A percentile compares a stretch with the other conserved stretches of the same genome.
Evolutionary conservation across 1,140 invertebrate genomes (phyloP).

Genomic region (Dinoponera quadriceps): DNA sequence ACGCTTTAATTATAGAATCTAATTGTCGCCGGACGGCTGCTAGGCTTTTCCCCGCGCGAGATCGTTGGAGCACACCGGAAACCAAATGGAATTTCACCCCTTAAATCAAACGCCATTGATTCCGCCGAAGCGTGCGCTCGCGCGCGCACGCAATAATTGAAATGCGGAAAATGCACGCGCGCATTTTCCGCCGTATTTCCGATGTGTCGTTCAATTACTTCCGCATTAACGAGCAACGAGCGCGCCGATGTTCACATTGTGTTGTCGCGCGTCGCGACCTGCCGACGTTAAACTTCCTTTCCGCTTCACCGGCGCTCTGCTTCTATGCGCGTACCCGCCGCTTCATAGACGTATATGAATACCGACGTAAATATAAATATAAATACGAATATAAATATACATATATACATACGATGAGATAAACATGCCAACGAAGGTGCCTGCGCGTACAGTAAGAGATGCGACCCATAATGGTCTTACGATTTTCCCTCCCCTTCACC

Average conservation of each 20-base stretch:
- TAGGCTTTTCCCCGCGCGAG: constrained; percentile 25
- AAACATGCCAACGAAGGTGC: constrained; percentile 74
- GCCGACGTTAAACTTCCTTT: neutral
- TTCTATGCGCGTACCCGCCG: constrained; percentile 28
- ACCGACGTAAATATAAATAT: constrained; percentile 36
- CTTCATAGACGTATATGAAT: constrained; percentile 14
- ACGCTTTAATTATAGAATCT: constrained; percentile 67
- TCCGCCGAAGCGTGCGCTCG: neutral
- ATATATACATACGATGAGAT: constrained; percentile 63
- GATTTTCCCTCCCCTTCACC: neutral
- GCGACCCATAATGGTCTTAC: constrained; percentile 60
- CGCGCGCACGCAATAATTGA: constrained; percentile 9
- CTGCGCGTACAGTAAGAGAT: constrained; percentile 70
- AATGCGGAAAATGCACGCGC: constrained; percentile 38
- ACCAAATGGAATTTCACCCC: constrained; percentile 55
- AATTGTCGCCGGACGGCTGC: constrained; percentile 68
- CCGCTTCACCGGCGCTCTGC: constrained; percentile 38
- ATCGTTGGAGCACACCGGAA: neutral
- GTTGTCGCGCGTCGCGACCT: neutral
- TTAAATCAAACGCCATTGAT: constrained; percentile 61
- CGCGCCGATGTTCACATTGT: constrained; percentile 1
- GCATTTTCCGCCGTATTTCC: constrained; percentile 8
- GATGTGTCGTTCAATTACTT: constrained; percentile 24
- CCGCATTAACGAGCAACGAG: constrained; percentile 23
- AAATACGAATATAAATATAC: constrained; percentile 56